phyloP scores from a whole-genome alignment of 2,797 vertebrate genomes.

The Garrulus glandarius region DNA sequence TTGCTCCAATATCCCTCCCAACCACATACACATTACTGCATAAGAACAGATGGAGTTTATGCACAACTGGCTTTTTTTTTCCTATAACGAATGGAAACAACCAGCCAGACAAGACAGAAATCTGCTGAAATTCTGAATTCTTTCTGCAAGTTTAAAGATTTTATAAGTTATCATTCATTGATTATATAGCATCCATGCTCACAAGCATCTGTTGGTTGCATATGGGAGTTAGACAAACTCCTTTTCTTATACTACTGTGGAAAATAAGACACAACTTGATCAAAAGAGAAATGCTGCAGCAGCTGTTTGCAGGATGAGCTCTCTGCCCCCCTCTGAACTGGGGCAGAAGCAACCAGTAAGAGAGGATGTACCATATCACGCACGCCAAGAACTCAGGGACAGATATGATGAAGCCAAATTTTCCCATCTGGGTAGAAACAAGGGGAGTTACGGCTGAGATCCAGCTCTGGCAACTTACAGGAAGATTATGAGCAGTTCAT shows the following conservation, averaged over 20 bases:
- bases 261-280: conserved; percentile 28
- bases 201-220: conserved; percentile 67
- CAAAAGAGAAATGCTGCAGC: not conserved
- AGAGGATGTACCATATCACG: not conserved
- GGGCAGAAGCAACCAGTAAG: not conserved
- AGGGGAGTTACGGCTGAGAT: not conserved
- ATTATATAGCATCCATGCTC: conserved; percentile 44
- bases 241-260: not conserved
- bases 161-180: conserved; percentile 63
- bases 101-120: conserved; percentile 53
- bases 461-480: not conserved
- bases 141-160: conserved; percentile 66
- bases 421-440: not conserved
- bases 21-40: not conserved
- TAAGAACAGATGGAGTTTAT: conserved; percentile 71
- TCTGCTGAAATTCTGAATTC: conserved; percentile 73
- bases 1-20: not conserved
- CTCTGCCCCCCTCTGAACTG: not conserved
- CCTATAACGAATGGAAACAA: conserved; percentile 43
- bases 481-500: not conserved
- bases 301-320: not conserved
- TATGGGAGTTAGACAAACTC: conserved; percentile 47
- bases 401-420: not conserved
- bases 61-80: conserved; percentile 30
- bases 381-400: not conserved